Evolutionary conservation across 2,797 vertebrate genomes (phyloP).

Genomic region (Tiaroga cobitis): DNA sequence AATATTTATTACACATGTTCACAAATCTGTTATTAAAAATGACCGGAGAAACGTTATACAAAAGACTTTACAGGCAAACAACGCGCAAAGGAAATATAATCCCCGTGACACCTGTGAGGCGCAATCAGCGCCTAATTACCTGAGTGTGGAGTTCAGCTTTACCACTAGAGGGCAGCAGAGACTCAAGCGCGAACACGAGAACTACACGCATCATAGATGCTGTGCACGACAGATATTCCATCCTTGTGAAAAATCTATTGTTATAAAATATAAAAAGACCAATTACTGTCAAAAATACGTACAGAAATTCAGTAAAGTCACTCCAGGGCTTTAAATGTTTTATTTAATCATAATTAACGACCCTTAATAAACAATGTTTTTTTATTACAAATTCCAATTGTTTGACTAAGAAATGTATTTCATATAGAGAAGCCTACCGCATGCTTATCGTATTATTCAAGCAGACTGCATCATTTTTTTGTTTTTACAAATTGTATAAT

Average conservation of each 20-base stretch:
- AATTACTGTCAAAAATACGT: not conserved
- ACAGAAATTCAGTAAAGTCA: not conserved
- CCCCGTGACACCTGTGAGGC: not conserved
- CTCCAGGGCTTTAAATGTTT: not conserved
- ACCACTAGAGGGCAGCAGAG: constrained; percentile 38
- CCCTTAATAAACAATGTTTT: not conserved
- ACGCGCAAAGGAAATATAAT: not conserved
- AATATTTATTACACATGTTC: not conserved
- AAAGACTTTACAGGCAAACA: not conserved
- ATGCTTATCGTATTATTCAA: no score
- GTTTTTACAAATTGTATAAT: no score
- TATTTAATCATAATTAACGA: not conserved
- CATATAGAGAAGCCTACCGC: no score
- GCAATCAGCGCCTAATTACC: constrained; percentile 31
- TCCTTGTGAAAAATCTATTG: not conserved
- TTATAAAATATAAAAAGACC: not conserved
- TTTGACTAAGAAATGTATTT: not conserved
- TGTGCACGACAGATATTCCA: not conserved
- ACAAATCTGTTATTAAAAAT: not conserved
- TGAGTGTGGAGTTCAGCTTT: not conserved
- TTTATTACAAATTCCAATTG: not conserved
- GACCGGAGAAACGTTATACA: not conserved
- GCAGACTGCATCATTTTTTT: no score
- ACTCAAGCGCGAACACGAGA: not conserved
- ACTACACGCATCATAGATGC: not conserved